phyloP scores from a whole-genome alignment of 1,140 invertebrate genomes.

The Tenebrio molitor region DNA sequence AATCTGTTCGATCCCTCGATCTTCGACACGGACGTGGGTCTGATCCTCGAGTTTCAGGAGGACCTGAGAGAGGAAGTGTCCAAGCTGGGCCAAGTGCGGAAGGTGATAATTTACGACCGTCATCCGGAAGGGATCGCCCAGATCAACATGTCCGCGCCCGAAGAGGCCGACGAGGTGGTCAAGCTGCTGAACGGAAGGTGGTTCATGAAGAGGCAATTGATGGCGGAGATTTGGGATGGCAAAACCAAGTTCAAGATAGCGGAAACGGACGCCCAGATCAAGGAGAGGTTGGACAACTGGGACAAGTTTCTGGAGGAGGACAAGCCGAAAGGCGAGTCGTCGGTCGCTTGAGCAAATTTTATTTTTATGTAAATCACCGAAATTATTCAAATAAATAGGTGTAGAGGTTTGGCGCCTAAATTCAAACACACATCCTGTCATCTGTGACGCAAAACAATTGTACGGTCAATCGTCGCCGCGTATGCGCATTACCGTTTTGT shows the following conservation, averaged over 20 bases:
- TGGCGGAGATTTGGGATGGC: conserved; percentile 95
- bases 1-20: conserved; percentile 93
- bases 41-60: conserved; percentile 93
- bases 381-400: no score
- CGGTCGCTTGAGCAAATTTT: neutral
- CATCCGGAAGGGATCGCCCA: conserved; percentile 96
- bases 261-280: conserved; percentile 92
- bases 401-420: neutral
- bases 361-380: no score
- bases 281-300: conserved; percentile 89
- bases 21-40: conserved; percentile 90
- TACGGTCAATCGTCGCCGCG: conserved; percentile 5
- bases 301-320: conserved; percentile 82
- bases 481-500: conserved; percentile 70
- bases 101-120: conserved; percentile 93
- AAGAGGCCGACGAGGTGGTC: conserved; percentile 93
- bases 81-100: conserved; percentile 94
- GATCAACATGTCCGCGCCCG: conserved; percentile 90
- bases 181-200: conserved; percentile 91
- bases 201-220: conserved; percentile 88
- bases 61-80: conserved; percentile 90
- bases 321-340: neutral
- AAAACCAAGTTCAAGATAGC: conserved; percentile 92
- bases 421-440: neutral
- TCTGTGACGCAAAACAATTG: neutral